Percentiles rank a stretch among this genome's conserved stretches.
Evolutionary conservation across 2,888 invertebrate genomes (phyloP).

Genomic region (Acleris sparsana): DNA sequence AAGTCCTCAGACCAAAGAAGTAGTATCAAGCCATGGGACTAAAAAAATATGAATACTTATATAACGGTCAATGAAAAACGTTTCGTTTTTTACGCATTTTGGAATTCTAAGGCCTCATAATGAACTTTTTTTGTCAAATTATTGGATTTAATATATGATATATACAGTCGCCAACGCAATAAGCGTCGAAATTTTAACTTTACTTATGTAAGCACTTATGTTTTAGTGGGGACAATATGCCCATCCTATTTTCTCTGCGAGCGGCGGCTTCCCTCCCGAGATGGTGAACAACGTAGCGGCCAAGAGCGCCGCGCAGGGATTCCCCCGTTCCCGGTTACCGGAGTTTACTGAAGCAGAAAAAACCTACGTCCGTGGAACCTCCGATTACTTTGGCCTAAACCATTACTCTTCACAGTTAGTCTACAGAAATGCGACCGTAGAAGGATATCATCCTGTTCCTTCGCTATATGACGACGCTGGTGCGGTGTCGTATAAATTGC

Average conservation of each 20-base stretch:
- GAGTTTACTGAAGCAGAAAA: conserved; percentile 67
- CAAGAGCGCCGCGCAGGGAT: conserved; percentile 79
- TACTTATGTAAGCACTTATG: conserved; percentile 23
- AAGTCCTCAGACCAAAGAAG: no score
- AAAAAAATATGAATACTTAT: no score
- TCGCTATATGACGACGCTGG: conserved; percentile 48
- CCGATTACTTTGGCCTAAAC: conserved; percentile 80
- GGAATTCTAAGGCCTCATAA: no score
- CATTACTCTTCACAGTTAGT: conserved; percentile 81
- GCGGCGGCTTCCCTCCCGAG: conserved; percentile 84
- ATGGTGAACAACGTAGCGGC: conserved; percentile 82
- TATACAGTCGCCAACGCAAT: no score
- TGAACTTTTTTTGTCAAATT: no score
- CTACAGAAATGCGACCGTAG: conserved; percentile 51
- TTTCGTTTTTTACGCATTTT: no score
- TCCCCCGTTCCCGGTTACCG: conserved; percentile 65
- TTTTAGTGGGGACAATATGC: conserved; percentile 81
- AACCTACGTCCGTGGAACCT: conserved; percentile 53
- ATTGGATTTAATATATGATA: no score
- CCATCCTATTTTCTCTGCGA: conserved; percentile 83
- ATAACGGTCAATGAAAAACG: no score
- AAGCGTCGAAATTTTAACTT: neutral
- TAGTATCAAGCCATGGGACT: no score
- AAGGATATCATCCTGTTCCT: conserved; percentile 43
- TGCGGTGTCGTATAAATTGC: conserved; percentile 39